Base-by-base conservation (phyloP, 2,113 vertebrate genomes). In the Grammomys surdaster region DNA sequence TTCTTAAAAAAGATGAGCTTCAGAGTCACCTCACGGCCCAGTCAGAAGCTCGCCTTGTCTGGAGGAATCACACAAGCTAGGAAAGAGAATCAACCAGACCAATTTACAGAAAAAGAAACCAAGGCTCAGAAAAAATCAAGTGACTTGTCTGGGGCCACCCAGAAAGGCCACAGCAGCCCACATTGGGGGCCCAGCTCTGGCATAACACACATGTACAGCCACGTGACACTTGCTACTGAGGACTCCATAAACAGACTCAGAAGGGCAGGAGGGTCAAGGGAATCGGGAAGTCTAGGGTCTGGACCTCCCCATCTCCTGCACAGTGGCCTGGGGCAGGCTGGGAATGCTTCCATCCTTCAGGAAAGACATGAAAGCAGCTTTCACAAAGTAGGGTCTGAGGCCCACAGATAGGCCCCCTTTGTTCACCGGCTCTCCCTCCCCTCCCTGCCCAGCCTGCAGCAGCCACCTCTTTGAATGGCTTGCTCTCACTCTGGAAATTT, bases 351-450 rank as follows among this genome's bases (percentile, higher is more conserved):
- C 93, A 60, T 91, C 19, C 70, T 65, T 77, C 92, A 70, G 58
- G 65, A 87, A 93, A 76, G n/a, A 73, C 0, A 3, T 93, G 93
- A 97, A 96, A 96, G 93, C 85, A 75, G 95, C 72, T 95, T 97
- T 97, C 72, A 96, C 92, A 97, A 96, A 96, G 95, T 90, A 28
- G 85, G 69, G 86, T 91, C 96, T 97, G 95, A 97, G 89, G 43
- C 58, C 65, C 20, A 16, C 54, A 75, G 92, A 97, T 91, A 97
- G 94, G 73, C 82, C 87, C 91, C 78, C 93, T 97, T 96, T 97
- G 96, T 98, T 17, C 7, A 7, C 51, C 48, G 73, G 81, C 91
- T 91, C 73, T 84, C 80, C 54, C 90, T 65, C 75, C 58, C 72
- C 81, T 36, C 10, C 0, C 3, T 0, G 43, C 86, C 43, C 9